Percentiles rank a stretch among this genome's conserved stretches.
phyloP scores from a whole-genome alignment of 2,888 invertebrate species.

The Saturnia japonica region DNA sequence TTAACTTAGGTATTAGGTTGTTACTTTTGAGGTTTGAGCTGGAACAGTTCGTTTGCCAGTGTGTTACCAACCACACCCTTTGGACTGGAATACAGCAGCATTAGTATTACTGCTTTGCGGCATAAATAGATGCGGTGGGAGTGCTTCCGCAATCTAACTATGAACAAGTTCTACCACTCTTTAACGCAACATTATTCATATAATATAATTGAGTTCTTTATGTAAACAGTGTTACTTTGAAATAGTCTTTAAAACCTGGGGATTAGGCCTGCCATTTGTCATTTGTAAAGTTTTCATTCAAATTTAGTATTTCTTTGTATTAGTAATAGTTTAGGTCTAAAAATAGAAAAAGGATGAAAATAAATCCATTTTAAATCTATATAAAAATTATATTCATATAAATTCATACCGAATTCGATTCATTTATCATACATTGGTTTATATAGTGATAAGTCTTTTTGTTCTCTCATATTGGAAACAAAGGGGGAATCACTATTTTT shows the following conservation, averaged over 20 bases:
- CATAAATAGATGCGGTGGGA: no score
- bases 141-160: neutral
- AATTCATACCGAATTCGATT: slow-evolving; percentile 2
- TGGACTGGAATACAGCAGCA: no score
- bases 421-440: neutral
- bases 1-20: neutral
- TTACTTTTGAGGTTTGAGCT: neutral
- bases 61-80: no score
- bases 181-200: neutral
- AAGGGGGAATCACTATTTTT: neutral
- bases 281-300: neutral
- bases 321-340: neutral
- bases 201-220: neutral
- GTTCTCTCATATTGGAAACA: slow-evolving; percentile 5
- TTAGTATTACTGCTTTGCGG: no score
- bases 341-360: neutral
- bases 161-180: neutral
- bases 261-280: neutral
- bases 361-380: neutral
- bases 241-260: neutral
- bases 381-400: neutral
- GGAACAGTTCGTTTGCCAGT: neutral
- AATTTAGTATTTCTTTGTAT: neutral
- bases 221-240: neutral
- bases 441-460: slow-evolving; percentile 16